Base-by-base conservation (phyloP, 2,797 vertebrate genomes). In the Muscicapa comitata region DNA sequence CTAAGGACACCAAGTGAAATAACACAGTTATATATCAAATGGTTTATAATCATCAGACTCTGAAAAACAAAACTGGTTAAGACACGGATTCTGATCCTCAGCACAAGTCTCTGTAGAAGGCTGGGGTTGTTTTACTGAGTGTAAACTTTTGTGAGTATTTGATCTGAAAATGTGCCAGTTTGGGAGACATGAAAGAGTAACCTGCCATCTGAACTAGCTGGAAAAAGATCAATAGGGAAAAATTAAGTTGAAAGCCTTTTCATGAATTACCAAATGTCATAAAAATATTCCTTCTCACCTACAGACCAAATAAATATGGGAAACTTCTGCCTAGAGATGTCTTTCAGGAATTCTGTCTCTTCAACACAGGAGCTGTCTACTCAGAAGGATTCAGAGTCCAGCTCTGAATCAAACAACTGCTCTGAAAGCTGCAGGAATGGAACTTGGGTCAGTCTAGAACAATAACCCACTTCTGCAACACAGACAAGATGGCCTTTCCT, bases 191-290 rank as follows among this genome's bases (percentile, higher is more conserved):
- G 43, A 58, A 50, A 78, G 50, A 61, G 42, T 55, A 77, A 71
- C 66, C 29, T 75, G 81, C 19, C 55, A 82, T 21, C 43, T 79
- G 63, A 95, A 62, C 51, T 54, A 66, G 31, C 0, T 31, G 19
- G 33, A 17, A 42, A 70, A 79, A 81, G 59, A 72, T 18, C 26
- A 48, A 7, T 11, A 82, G 35, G 47, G 28, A 73, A 76, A 85
- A 82, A 31, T 38, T 20, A 76, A 43, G 21, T 12, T 81, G 50
- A 94, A 95, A 89, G 59, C 29, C n/a, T 91, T 91, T 82, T 38
- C 50, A 58, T 51, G 28, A 68, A 81, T 62, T 81, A 13, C n/a
- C 21, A 67, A 84, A 54, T 61, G 38, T 54, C 38, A 72, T 1
- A 72, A 53, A 81, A 91, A 81, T 65, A 72, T 2, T 81, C 25